Conservation (phyloP, 2,797 vertebrate species). For the Etheostoma nigrum region DNA sequence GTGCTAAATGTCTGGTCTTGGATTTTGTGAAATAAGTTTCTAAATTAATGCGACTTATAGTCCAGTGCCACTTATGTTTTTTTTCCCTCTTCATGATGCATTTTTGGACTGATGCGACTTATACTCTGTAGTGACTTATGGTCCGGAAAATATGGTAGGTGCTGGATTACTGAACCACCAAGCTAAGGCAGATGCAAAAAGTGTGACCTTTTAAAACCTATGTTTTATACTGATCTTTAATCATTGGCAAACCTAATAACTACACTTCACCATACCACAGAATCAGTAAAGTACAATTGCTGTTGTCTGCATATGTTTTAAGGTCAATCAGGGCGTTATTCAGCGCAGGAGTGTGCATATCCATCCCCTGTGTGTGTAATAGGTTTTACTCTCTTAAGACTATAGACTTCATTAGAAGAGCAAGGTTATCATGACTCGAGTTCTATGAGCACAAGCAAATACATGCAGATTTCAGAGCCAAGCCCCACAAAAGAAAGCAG, state of each 20-base stretch:
- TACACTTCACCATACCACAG: too few species aligned
- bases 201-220: conserved; percentile 79
- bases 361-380: neutral
- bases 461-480: neutral
- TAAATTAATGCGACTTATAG: too few species aligned
- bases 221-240: conserved; percentile 56
- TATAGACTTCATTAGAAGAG: neutral
- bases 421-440: neutral
- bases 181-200: conserved; percentile 64
- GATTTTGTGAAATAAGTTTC: too few species aligned
- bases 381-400: neutral
- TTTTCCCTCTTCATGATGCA: too few species aligned
- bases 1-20: too few species aligned
- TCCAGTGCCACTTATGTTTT: too few species aligned
- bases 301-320: conserved; percentile 10
- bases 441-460: neutral
- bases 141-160: neutral
- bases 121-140: too few species aligned
- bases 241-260: conserved; percentile 33
- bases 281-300: conserved; percentile 5
- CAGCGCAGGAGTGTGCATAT: neutral
- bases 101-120: too few species aligned
- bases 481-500: neutral
- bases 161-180: conserved; percentile 68
- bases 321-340: neutral